Conservation (phyloP, 2,888 invertebrate genomes). For the Morpho achilles region DNA sequence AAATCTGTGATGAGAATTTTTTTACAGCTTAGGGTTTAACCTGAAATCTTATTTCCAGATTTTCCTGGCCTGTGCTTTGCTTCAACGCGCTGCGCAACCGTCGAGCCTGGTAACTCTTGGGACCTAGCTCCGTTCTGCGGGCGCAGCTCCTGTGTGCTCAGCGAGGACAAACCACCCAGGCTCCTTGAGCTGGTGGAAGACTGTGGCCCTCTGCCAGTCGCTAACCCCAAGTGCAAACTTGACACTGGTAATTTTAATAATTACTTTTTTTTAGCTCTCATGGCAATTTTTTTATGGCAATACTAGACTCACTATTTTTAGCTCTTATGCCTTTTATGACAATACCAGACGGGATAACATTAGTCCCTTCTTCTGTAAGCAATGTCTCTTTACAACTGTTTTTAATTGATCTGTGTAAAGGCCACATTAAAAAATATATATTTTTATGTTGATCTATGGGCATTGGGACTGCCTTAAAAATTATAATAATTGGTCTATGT, state of each 20-base stretch:
- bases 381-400: too few relatives aligned
- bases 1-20: neutral
- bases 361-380: too few relatives aligned
- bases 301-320: too few relatives aligned
- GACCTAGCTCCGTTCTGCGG: conserved; percentile 94
- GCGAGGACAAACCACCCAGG: conserved; percentile 86
- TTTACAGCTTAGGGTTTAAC: neutral
- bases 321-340: too few relatives aligned
- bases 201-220: conserved; percentile 92
- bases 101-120: conserved; percentile 92
- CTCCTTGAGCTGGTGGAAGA: conserved; percentile 92
- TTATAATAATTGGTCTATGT: too few relatives aligned
- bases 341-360: too few relatives aligned
- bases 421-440: too few relatives aligned
- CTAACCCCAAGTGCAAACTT: conserved; percentile 93
- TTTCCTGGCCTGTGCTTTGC: conserved; percentile 96
- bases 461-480: too few relatives aligned
- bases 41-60: conserved; percentile 64
- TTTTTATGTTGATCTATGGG: too few relatives aligned
- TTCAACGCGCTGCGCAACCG: conserved; percentile 92
- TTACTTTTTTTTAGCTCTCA: too few relatives aligned
- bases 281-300: too few relatives aligned
- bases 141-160: conserved; percentile 91
- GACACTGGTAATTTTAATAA: conserved; percentile 67
- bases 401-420: too few relatives aligned